A percentile compares a stretch with the other conserved stretches of the same genome.
phyloP scores from a whole-genome alignment of 1,140 invertebrate genomes.

The Branchinecta lynchi region DNA sequence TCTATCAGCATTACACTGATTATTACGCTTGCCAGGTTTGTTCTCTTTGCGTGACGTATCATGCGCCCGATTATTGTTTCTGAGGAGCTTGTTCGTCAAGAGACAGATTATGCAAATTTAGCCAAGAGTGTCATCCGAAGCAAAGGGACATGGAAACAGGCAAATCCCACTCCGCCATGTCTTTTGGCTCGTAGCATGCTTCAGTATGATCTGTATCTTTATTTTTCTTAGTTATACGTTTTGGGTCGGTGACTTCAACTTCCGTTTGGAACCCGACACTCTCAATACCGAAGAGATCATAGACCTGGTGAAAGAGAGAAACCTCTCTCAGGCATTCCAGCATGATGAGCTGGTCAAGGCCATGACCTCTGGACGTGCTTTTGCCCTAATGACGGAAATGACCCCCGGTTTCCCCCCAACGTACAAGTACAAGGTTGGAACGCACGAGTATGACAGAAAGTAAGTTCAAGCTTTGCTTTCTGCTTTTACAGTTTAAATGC shows the following conservation, averaged over 20 bases:
- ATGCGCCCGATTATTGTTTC: too few species aligned
- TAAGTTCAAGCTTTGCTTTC: conserved; percentile 32
- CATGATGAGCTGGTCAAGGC: conserved; percentile 55
- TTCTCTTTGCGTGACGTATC: too few species aligned
- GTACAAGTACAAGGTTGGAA: conserved; percentile 61
- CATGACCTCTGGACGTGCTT: conserved; percentile 53
- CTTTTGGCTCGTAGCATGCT: too few species aligned
- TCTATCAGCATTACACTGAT: too few species aligned
- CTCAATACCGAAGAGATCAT: conserved; percentile 50
- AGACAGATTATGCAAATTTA: too few species aligned
- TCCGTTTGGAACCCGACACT: conserved; percentile 49
- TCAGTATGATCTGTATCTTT: neutral
- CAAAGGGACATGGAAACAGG: too few species aligned
- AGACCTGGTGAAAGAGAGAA: conserved; percentile 42
- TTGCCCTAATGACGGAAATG: conserved; percentile 57
- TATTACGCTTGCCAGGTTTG: too few species aligned
- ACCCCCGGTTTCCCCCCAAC: conserved; percentile 67
- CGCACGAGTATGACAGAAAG: conserved; percentile 61
- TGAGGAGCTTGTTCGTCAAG: too few species aligned
- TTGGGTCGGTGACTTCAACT: conserved; percentile 90
- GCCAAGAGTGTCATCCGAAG: too few species aligned
- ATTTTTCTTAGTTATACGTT: conserved; percentile 61
- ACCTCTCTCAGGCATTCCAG: conserved; percentile 45
- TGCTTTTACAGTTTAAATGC: neutral
- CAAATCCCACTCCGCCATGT: too few species aligned